A percentile compares a stretch with the other conserved stretches of the same genome.
Evolutionary conservation across 2,888 invertebrate species (phyloP).

Genomic region (Xylota sylvarum): DNA sequence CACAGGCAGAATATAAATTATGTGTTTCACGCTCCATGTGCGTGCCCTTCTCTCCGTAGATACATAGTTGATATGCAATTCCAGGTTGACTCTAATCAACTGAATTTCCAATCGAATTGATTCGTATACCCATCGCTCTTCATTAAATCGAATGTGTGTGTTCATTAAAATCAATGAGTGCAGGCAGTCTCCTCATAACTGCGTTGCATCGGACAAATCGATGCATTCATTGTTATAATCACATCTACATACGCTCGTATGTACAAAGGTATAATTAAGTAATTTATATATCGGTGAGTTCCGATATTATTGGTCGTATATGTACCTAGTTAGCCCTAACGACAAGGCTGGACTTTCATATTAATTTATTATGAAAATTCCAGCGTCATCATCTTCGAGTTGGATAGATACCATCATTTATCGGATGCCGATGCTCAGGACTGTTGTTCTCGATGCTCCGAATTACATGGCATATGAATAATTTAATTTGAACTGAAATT

Average conservation of each 20-base stretch:
- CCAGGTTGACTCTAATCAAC: constrained; percentile 57
- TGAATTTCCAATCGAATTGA: constrained; percentile 49
- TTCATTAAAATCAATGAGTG: constrained; percentile 61
- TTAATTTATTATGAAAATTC: constrained; percentile 28
- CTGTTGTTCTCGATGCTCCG: not conserved
- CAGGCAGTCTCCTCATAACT: not conserved
- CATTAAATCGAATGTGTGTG: constrained; percentile 32
- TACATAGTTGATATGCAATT: constrained; percentile 23
- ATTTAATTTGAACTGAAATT: constrained; percentile 21
- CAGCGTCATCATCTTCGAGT: constrained; percentile 22
- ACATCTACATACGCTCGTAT: constrained; percentile 7
- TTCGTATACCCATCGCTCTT: constrained; percentile 26
- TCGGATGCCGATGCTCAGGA: constrained; percentile 1
- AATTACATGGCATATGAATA: constrained; percentile 4
- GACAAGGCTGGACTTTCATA: not conserved
- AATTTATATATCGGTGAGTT: constrained; percentile 36
- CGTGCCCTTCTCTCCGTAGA: not conserved
- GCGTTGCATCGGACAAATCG: constrained; percentile 6
- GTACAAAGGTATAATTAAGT: constrained; percentile 52
- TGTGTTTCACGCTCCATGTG: not conserved
- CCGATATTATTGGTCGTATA: constrained; percentile 15
- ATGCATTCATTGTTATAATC: constrained; percentile 54
- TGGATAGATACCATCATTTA: constrained; percentile 17
- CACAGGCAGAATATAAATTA: not conserved
- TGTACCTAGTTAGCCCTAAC: not conserved